Evolutionary conservation across 2,888 invertebrate species (phyloP).

Genomic region (Aleiodes leptofemur): DNA sequence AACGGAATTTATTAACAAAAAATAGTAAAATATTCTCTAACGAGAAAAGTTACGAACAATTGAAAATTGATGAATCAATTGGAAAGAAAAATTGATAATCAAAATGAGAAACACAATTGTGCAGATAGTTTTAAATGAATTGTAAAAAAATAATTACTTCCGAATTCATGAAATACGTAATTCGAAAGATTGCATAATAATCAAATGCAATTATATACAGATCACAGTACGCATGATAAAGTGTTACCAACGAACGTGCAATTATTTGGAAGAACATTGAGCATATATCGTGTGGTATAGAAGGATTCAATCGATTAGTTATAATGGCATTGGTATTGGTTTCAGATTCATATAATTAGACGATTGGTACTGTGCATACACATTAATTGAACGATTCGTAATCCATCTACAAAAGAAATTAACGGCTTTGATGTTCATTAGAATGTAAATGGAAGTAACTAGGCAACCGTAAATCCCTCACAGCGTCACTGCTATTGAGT

Average conservation of each 20-base stretch:
- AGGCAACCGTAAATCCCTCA: too few species aligned
- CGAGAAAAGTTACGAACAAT: too few species aligned
- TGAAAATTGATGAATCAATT: too few species aligned
- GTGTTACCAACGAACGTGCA: background rate
- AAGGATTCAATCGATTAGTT: constrained; percentile 11
- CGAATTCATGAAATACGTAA: too few species aligned
- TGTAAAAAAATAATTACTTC: too few species aligned
- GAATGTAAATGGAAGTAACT: constrained; percentile 54
- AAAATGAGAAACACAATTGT: too few species aligned
- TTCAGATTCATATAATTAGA: constrained; percentile 51
- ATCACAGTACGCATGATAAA: background rate
- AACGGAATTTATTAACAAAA: too few species aligned
- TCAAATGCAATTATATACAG: background rate
- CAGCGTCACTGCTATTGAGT: too few species aligned
- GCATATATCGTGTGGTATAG: background rate
- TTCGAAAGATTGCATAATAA: too few species aligned
- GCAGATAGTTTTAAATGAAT: too few species aligned
- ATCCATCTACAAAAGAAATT: constrained; percentile 53
- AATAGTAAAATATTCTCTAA: too few species aligned
- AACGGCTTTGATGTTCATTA: constrained; percentile 55
- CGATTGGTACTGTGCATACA: constrained; percentile 44
- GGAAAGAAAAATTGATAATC: too few species aligned
- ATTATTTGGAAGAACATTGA: constrained; percentile 26
- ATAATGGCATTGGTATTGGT: constrained; percentile 31
- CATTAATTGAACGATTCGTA: constrained; percentile 54